A percentile compares a stretch with the other conserved stretches of the same genome.
These are phyloP conservation scores for Grallaria varia DNA, from an alignment of 2,113 vertebrate genomes.

Conservation along the genomic window DNA sequence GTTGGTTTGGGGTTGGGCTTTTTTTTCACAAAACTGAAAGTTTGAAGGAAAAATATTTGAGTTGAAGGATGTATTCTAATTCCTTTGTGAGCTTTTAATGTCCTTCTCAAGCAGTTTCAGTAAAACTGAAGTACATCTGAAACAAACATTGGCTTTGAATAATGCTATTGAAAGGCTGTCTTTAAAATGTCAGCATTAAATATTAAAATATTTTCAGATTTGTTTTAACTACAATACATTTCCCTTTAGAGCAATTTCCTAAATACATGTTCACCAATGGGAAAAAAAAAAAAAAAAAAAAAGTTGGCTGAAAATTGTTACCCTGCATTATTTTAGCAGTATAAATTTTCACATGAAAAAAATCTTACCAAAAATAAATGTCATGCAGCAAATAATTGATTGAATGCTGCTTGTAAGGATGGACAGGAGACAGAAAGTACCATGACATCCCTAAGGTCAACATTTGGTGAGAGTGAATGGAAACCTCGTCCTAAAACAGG, in stretches of 20 bases:
- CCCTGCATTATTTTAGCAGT: neutral
- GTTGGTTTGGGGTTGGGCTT: neutral
- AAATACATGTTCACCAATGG: neutral
- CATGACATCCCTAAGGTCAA: neutral
- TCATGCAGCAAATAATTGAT: neutral
- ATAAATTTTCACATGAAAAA: conserved; percentile 28
- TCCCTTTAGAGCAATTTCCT: neutral
- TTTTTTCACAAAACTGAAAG: neutral
- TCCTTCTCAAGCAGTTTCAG: neutral
- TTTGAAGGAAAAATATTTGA: neutral
- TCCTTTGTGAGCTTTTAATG: neutral
- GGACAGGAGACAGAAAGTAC: neutral
- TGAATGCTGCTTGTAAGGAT: neutral
- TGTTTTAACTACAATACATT: neutral
- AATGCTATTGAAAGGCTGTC: neutral
- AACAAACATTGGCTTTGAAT: neutral
- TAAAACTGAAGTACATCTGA: conserved; percentile 25
- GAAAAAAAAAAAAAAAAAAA: neutral
- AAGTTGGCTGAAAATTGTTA: conserved; percentile 16
- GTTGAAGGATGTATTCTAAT: neutral
- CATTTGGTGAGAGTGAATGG: neutral
- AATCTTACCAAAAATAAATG: conserved; percentile 2
- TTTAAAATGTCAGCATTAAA: conserved; percentile 29
- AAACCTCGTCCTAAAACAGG: neutral
- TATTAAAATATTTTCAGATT: neutral